Conservation (phyloP, 2,113 vertebrate genomes). For the Herpetotheres cachinnans region DNA sequence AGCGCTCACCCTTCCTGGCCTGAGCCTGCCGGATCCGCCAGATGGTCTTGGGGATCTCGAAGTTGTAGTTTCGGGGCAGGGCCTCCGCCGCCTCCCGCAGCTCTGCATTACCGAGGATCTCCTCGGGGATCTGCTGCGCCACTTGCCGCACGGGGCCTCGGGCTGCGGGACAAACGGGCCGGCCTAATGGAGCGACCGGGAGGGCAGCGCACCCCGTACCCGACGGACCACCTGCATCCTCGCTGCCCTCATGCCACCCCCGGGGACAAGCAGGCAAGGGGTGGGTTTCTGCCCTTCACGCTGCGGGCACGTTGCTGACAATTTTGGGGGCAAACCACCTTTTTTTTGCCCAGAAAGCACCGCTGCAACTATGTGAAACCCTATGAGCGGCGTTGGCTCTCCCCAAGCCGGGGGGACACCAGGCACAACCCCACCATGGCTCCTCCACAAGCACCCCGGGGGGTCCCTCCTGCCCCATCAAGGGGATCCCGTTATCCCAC, state of each 20-base stretch:
- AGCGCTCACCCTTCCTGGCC: slow-evolving; percentile 83
- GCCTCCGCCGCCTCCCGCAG: slow-evolving; percentile 79
- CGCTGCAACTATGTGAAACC: accelerated
- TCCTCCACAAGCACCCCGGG: not conserved
- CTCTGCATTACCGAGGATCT: slow-evolving; percentile 83
- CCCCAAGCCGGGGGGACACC: not conserved
- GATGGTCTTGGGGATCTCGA: slow-evolving; percentile 95
- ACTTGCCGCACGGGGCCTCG: slow-evolving; percentile 66
- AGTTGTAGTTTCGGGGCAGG: slow-evolving; percentile 94
- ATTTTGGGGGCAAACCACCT: accelerated
- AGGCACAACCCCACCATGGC: not conserved
- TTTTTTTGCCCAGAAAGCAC: not conserved
- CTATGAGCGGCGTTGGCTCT: accelerated
- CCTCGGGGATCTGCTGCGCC: slow-evolving; percentile 90
- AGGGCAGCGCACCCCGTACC: accelerated
- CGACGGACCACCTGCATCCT: not conserved
- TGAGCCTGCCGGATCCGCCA: slow-evolving; percentile 90
- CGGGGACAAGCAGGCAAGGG: accelerated
- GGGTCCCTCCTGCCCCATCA: not conserved
- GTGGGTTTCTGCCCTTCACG: not conserved
- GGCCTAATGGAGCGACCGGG: accelerated
- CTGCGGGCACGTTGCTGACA: too few relatives aligned
- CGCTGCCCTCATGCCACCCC: accelerated
- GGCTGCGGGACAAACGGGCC: not conserved
- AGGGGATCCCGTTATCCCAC: not conserved